Evolutionary conservation across 2,888 invertebrate genomes (phyloP).

Genomic region (Coelinius sp.): DNA sequence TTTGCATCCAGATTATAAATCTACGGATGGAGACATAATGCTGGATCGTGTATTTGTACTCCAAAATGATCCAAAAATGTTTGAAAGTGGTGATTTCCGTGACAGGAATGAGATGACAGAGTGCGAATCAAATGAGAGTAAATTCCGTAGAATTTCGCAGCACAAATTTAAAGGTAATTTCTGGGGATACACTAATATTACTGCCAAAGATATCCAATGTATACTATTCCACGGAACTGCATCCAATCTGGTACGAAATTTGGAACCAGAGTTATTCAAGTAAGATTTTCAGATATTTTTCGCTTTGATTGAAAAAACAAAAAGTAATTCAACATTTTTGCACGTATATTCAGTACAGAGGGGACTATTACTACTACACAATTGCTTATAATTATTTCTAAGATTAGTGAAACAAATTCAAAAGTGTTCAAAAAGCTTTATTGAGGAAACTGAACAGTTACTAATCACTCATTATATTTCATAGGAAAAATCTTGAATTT

Average conservation of each 20-base stretch:
- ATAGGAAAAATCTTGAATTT: constrained; percentile 46
- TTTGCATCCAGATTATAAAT: constrained; percentile 70
- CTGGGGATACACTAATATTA: constrained; percentile 82
- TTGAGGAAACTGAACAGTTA: too few relatives aligned
- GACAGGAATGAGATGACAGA: constrained; percentile 83
- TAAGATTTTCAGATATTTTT: constrained; percentile 51
- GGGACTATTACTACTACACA: too few relatives aligned
- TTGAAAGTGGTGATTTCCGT: constrained; percentile 84
- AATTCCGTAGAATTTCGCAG: constrained; percentile 65
- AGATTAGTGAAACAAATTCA: too few relatives aligned
- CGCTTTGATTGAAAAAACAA: constrained; percentile 7
- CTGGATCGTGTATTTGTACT: constrained; percentile 87
- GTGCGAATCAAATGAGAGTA: constrained; percentile 66
- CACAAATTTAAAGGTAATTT: constrained; percentile 73
- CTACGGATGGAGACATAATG: constrained; percentile 66
- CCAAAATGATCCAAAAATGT: constrained; percentile 89
- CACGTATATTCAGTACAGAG: too few relatives aligned
- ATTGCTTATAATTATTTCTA: too few relatives aligned
- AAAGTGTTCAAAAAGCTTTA: background rate
- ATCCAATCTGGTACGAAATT: constrained; percentile 76
- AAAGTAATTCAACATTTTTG: background rate
- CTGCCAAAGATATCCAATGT: constrained; percentile 79
- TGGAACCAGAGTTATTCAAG: constrained; percentile 72
- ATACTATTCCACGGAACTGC: constrained; percentile 87
- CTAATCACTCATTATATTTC: background rate